Evolutionary conservation across 2,113 vertebrate genomes (phyloP), one percentile per base, ranked within the genome.

Genomic region (Sisor rabdophorus): DNA sequence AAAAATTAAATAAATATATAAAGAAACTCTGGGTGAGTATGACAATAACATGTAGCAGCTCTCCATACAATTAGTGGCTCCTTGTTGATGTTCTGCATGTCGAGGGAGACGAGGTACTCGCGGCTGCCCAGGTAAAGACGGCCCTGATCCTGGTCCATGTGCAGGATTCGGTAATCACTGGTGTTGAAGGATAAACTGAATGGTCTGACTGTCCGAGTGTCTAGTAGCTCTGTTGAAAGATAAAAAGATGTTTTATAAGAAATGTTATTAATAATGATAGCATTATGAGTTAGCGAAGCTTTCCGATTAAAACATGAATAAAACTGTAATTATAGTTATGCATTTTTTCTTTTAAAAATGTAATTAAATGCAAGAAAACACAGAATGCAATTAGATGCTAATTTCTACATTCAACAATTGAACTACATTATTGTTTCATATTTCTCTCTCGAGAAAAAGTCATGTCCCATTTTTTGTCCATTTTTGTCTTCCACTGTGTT

Each of bases 1-100:
- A 28, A 54, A 36, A 60, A 54, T 30, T 32, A n/a, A n/a, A n/a
- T n/a, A n/a, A n/a, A n/a, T n/a, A n/a, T n/a, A n/a, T n/a, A n/a
- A n/a, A n/a, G n/a, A n/a, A n/a, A n/a, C n/a, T n/a, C n/a, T n/a
- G n/a, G n/a, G n/a, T n/a, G n/a, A 36, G 32, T 36, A 17, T 28
- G 56, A n/a, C 13, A 17, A 50, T 17, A 12, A 53, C 7, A 47
- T 24, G 4, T 20, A 20, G 2, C 47, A 69, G 55, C 40, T 70
- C 19, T 78, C 75, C 93, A 75, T 88, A 94, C 93, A 76, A 94
- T 93, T 50, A 94, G 92, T 0, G 93, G 93, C 85, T 94, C 93
- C 77, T 92, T 92, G 89, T 94, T 94, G 88, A 94, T 88, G 22
- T 94, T 94, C 68, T 93, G 92, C 85, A 94, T 92, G 85, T 94